A percentile compares a stretch with the other conserved stretches of the same genome.
phyloP scores from a whole-genome alignment of 2,888 invertebrate species.

The Tetragnatha montana region DNA sequence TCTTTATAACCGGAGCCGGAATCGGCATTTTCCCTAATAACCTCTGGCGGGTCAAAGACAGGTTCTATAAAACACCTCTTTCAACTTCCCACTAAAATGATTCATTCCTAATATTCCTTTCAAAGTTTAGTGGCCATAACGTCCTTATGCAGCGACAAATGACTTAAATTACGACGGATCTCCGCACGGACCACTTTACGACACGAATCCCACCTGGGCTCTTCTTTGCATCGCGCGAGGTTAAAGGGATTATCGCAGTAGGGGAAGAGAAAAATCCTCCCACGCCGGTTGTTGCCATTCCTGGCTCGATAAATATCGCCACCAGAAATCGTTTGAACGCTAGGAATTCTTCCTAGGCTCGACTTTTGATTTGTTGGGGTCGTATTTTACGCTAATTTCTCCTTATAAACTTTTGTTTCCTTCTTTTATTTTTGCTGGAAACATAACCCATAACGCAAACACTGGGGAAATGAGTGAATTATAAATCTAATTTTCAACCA shows the following conservation, averaged over 20 bases:
- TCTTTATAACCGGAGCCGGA: no score
- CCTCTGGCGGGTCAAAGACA: no score
- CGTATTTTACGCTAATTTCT: slow-evolving; percentile 24
- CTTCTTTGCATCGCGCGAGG: not conserved
- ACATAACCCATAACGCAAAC: not conserved
- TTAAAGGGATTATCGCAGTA: slow-evolving; percentile 32
- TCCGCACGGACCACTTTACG: not conserved
- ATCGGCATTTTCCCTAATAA: no score
- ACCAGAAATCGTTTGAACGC: not conserved
- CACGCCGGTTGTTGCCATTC: not conserved
- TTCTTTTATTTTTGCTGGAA: not conserved
- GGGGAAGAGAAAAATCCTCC: slow-evolving; percentile 7
- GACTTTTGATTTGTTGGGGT: slow-evolving; percentile 5
- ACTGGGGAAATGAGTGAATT: not conserved
- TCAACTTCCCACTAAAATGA: not conserved
- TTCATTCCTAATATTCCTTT: not conserved
- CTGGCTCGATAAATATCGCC: not conserved
- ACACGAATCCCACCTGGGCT: not conserved
- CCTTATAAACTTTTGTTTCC: not conserved
- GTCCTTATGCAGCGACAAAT: not conserved
- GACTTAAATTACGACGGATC: not conserved
- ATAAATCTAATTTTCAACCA: slow-evolving; percentile 6
- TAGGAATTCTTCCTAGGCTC: slow-evolving; percentile 8
- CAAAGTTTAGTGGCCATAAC: not conserved
- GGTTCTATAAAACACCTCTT: not conserved